A percentile compares a stretch with the other conserved stretches of the same genome.
phyloP scores from a whole-genome alignment of 1,140 invertebrate genomes.

The Nixonia krombeini region DNA sequence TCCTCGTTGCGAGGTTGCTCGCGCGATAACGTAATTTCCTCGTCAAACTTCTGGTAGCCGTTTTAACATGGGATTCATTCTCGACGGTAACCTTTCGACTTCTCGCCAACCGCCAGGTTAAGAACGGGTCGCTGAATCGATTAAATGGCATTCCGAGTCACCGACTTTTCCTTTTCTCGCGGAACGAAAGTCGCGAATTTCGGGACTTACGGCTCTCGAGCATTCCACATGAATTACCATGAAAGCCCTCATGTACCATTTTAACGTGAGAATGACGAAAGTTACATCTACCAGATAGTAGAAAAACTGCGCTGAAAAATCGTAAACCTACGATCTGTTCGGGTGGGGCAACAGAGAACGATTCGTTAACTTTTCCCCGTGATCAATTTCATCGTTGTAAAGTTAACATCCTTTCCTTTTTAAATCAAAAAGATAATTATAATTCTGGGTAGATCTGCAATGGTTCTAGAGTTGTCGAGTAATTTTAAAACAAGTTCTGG shows the following conservation, averaged over 20 bases:
- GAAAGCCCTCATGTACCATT: slow-evolving; percentile 32
- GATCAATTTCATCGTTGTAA: too few relatives aligned
- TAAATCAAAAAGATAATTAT: too few relatives aligned
- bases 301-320: not conserved
- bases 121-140: slow-evolving; percentile 55
- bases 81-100: slow-evolving; percentile 43
- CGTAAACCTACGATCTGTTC: not conserved
- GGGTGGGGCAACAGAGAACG: too few relatives aligned
- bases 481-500: too few relatives aligned
- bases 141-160: slow-evolving; percentile 62
- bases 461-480: too few relatives aligned
- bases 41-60: slow-evolving; percentile 45
- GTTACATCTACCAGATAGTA: not conserved
- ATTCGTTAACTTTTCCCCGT: too few relatives aligned
- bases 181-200: slow-evolving; percentile 31
- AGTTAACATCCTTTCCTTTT: too few relatives aligned
- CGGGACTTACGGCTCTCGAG: slow-evolving; percentile 22
- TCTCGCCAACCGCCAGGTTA: slow-evolving; percentile 30
- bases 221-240: slow-evolving; percentile 31
- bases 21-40: slow-evolving; percentile 48
- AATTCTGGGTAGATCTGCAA: too few relatives aligned
- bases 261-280: slow-evolving; percentile 13
- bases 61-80: slow-evolving; percentile 44
- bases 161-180: slow-evolving; percentile 54
- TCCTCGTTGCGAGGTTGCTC: slow-evolving; percentile 28